Evolutionary conservation across 2,888 invertebrate species (phyloP), one percentile per base, ranked within the genome.

Genomic region (Eristalis arbustorum): DNA sequence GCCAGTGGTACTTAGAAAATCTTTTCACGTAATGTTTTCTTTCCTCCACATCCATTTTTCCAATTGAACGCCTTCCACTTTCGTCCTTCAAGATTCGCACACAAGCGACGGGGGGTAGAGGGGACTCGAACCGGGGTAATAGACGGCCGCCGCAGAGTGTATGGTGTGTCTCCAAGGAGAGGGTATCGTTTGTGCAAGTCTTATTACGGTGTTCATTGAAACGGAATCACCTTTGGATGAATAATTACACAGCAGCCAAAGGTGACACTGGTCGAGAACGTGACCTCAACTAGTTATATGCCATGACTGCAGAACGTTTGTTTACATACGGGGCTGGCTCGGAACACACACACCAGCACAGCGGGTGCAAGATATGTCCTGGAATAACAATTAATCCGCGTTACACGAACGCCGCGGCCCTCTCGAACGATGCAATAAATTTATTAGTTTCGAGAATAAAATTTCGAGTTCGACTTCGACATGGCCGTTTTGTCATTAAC

Each of bases 201-300:
- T 79, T 76, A 68, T 87, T 72, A 79, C 42, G 56, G 76, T 84
- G 84, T 77, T 77, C 88, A 88, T 80, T 88, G 84, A 88, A 76
- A 80, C 64, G 88, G 88, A 84, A 88, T 88, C 79, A 80, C 88
- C 88, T 88, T 76, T 69, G 76, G 69, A 80, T 88, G 80, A 88
- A 88, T 84, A 88, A 88, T 88, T 88, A 76, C 84, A 76, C 73
- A 73, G 25, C 75, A 80, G 67, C 62, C 83, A 59, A 67, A 68
- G 62, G 64, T 88, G 83, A 88, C 82, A 87, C 87, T 42, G 61
- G 57, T 69, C 42, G 59, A 56, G 56, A 40, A 84, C 84, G 88
- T 88, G 83, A 84, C 72, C 75, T 73, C 49, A 73, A 49, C 49
- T 49, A 49, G 49, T 49, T 49, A 49, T 49, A 28, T 37, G n/a